phyloP scores from a whole-genome alignment of 2,888 invertebrate genomes.

The Dicycla oo region DNA sequence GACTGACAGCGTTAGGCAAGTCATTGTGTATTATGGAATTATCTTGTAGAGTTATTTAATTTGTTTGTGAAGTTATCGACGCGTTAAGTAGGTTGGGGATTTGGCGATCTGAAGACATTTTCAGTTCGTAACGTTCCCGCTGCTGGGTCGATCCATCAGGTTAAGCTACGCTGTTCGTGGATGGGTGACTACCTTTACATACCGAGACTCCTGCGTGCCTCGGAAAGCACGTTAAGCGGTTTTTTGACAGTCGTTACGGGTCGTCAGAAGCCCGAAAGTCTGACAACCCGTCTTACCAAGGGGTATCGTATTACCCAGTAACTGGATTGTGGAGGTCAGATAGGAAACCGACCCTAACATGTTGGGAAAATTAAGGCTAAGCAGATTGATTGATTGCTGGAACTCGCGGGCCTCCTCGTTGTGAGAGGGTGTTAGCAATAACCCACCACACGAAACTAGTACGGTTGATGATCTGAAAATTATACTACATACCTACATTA shows the following conservation, averaged over 20 bases:
- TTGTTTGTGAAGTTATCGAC: constrained; percentile 5
- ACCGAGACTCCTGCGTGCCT: too few species aligned
- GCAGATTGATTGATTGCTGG: neutral
- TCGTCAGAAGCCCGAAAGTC: too few species aligned
- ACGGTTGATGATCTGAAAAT: neutral
- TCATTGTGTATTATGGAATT: constrained; percentile 53
- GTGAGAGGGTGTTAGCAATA: neutral
- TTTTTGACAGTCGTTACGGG: too few species aligned
- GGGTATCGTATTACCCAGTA: too few species aligned
- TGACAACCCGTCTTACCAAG: too few species aligned
- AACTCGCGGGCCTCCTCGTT: neutral
- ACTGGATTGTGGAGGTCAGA: too few species aligned
- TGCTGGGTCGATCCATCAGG: too few species aligned
- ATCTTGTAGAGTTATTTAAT: constrained; percentile 49
- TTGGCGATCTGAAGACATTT: neutral
- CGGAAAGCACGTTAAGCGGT: too few species aligned
- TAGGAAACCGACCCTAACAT: too few species aligned
- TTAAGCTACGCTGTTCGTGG: too few species aligned
- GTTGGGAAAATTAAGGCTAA: too few species aligned
- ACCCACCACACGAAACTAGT: neutral
- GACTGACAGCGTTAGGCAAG: constrained; percentile 35
- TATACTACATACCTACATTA: neutral
- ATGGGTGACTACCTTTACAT: too few species aligned
- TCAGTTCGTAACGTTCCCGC: neutral
- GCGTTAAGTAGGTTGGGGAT: neutral